phyloP scores from a whole-genome alignment of 2,113 vertebrate genomes.

The Pomatorhinus ruficollis region DNA sequence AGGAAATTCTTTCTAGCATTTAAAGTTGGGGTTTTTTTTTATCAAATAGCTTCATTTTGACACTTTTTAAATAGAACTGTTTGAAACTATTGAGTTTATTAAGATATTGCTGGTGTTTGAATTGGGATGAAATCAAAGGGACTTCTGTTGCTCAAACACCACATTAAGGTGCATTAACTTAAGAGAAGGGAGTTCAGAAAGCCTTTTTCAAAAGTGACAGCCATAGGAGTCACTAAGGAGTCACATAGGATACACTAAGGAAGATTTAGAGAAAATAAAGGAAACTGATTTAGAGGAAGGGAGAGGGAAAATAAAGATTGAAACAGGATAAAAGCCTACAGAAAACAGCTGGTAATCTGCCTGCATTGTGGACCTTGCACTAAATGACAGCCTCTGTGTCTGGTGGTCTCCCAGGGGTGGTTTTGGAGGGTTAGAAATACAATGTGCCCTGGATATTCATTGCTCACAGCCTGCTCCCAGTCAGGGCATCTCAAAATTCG shows the following conservation, averaged over 20 bases:
- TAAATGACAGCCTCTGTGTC: not conserved
- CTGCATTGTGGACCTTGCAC: not conserved
- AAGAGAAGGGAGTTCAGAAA: not conserved
- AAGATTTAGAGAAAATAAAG: not conserved
- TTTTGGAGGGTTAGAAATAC: not conserved
- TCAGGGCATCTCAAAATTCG: not conserved
- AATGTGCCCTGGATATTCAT: not conserved
- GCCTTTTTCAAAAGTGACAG: not conserved
- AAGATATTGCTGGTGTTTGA: fast-evolving
- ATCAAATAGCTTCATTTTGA: not conserved
- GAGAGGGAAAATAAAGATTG: not conserved
- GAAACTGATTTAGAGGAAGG: not conserved
- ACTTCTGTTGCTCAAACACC: not conserved
- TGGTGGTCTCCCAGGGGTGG: not conserved
- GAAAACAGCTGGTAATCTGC: not conserved
- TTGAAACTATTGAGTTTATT: not conserved
- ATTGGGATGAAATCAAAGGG: not conserved
- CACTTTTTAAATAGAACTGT: not conserved
- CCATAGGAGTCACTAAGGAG: too few relatives aligned
- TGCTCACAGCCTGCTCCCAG: not conserved
- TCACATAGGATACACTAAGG: not conserved
- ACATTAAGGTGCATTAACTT: not conserved
- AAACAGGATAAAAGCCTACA: not conserved
- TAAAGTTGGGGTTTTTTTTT: not conserved
- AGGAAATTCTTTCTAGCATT: not conserved